A percentile compares a stretch with the other conserved stretches of the same genome.
Evolutionary conservation across 2,797 vertebrate species (phyloP).

Genomic region (Hipposideros larvatus): DNA sequence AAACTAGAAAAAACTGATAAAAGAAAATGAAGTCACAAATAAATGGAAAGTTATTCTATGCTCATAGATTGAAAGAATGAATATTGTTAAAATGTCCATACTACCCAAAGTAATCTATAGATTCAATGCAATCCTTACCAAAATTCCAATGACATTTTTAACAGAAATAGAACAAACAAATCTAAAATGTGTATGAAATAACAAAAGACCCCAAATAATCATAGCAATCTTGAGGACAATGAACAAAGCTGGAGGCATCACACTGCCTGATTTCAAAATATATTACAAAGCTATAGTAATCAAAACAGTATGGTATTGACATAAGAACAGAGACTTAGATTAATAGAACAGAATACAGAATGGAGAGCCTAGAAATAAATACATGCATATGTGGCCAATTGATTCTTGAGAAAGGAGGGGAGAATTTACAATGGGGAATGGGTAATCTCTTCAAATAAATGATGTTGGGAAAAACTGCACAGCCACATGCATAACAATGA

Average conservation of each 20-base stretch:
- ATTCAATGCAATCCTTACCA: not conserved
- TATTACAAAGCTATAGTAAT: not conserved
- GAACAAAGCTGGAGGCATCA: not conserved
- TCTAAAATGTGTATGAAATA: not conserved
- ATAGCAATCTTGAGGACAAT: not conserved
- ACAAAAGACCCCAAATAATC: not conserved
- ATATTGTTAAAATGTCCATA: not conserved
- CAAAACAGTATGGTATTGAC: not conserved
- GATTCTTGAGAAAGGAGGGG: not conserved
- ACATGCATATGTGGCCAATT: not conserved
- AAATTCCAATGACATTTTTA: not conserved
- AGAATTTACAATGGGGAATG: not conserved
- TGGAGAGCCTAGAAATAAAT: not conserved
- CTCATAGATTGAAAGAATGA: not conserved
- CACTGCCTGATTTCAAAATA: not conserved
- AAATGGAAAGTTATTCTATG: not conserved
- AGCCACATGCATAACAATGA: not conserved
- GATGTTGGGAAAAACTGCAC: not conserved
- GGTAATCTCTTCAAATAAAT: not conserved
- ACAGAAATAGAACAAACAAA: not conserved
- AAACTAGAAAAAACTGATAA: not conserved
- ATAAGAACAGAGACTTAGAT: not conserved
- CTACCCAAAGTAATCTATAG: not conserved
- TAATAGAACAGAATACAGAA: not conserved
- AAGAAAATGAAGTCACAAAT: not conserved